phyloP scores from a whole-genome alignment of 1,140 invertebrate genomes.

The Philotrypesis tridentata region DNA sequence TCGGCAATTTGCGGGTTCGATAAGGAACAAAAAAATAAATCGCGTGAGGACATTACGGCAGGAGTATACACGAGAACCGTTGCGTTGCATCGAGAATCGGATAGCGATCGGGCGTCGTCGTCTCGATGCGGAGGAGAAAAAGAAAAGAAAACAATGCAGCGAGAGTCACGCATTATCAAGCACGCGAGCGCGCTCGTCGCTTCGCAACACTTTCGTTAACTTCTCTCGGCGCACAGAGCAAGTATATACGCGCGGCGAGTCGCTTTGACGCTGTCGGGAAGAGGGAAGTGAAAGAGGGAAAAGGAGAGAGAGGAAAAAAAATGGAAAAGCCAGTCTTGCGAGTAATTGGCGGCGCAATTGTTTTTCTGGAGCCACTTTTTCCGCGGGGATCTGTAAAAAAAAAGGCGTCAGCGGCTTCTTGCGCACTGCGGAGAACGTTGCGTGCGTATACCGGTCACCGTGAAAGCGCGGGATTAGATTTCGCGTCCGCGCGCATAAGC shows the following conservation, averaged over 20 bases:
- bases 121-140: too few relatives aligned
- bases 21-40: too few relatives aligned
- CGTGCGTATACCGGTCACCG: too few relatives aligned
- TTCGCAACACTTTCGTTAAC: conserved; percentile 34
- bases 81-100: too few relatives aligned
- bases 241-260: neutral
- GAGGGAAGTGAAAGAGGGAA: conserved; percentile 13
- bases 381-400: neutral
- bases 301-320: conserved; percentile 16
- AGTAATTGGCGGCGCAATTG: neutral
- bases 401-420: neutral
- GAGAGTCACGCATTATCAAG: conserved; percentile 36
- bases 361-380: neutral
- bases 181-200: neutral
- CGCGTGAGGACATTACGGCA: too few relatives aligned
- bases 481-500: too few relatives aligned
- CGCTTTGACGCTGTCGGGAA: neutral
- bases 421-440: too few relatives aligned
- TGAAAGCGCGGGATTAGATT: too few relatives aligned
- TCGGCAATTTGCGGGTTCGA: too few relatives aligned
- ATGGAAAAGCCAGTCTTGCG: neutral
- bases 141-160: neutral
- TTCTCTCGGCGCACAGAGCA: neutral
- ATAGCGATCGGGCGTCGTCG: too few relatives aligned
- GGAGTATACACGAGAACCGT: too few relatives aligned